Percentiles rank a stretch among this genome's conserved stretches.
Conservation (phyloP, 2,113 vertebrate species). For the Colius striatus region DNA sequence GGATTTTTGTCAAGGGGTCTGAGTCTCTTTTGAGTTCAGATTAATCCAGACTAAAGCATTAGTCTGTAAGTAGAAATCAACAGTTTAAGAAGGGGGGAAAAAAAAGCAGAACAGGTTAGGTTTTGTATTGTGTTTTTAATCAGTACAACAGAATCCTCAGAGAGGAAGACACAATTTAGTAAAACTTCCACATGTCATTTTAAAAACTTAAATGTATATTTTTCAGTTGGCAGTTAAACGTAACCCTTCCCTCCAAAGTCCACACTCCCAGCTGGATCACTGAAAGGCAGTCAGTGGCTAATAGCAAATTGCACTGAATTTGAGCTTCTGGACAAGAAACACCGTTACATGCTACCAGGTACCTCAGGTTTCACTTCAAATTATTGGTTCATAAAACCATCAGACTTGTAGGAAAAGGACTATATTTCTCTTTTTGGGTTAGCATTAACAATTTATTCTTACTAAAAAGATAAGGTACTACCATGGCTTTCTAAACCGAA, state of each 20-base stretch:
- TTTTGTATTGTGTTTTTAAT: background rate
- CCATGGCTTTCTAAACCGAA: background rate
- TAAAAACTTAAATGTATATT: background rate
- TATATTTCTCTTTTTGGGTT: background rate
- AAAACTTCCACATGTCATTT: background rate
- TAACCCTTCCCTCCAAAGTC: background rate
- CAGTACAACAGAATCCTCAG: background rate
- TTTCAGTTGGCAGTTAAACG: background rate
- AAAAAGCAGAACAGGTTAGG: background rate
- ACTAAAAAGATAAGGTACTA: background rate
- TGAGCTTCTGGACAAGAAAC: background rate
- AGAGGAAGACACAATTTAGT: background rate
- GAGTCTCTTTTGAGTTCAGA: background rate
- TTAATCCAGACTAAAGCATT: background rate
- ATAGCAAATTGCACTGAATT: background rate
- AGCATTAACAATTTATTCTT: background rate
- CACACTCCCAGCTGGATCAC: accelerated
- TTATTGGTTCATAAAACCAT: background rate
- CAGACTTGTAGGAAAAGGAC: background rate
- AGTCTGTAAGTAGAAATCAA: background rate
- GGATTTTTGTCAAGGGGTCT: background rate
- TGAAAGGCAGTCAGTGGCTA: background rate
- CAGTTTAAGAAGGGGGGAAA: background rate
- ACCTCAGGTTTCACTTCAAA: background rate
- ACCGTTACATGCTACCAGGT: accelerated